Evolutionary conservation across 2,888 invertebrate species (phyloP).

Genomic region (Synergus japonicus): DNA sequence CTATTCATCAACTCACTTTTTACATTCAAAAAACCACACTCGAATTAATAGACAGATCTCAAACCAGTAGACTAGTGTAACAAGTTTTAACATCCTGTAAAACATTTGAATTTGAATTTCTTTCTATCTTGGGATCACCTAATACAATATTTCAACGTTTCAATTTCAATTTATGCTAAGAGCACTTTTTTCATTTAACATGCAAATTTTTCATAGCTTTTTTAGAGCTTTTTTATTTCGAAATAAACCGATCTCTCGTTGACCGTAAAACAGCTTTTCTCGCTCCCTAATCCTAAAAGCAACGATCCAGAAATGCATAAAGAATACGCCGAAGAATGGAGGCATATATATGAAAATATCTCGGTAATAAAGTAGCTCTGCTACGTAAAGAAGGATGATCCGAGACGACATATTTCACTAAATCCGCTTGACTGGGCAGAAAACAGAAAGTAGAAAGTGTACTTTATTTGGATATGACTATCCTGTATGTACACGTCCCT

Average conservation of each 20-base stretch:
- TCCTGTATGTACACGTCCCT: not conserved
- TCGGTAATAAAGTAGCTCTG: constrained; percentile 19
- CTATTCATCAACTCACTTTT: not conserved
- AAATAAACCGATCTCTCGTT: not conserved
- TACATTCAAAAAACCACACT: not conserved
- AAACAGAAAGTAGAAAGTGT: constrained; percentile 26
- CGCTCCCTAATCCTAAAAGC: constrained; percentile 23
- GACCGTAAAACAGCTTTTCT: constrained; percentile 10
- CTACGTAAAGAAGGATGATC: constrained; percentile 44
- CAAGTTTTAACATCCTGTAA: not conserved
- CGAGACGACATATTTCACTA: constrained; percentile 61
- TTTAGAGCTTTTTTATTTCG: not conserved
- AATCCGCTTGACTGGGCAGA: constrained; percentile 57
- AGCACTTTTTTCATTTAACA: not conserved
- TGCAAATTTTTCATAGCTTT: not conserved
- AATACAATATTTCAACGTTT: too few relatives aligned
- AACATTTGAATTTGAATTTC: not conserved
- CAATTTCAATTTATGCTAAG: not conserved
- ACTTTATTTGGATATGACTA: constrained; percentile 41
- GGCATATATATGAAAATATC: constrained; percentile 37
- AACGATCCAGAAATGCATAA: constrained; percentile 16
- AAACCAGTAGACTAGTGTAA: not conserved
- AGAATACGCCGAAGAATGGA: constrained; percentile 5
- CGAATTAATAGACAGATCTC: not conserved
- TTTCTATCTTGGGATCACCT: too few relatives aligned